Percentiles rank a stretch among this genome's conserved stretches.
phyloP scores from a whole-genome alignment of 2,113 vertebrate genomes.

The Steatornis caripensis region DNA sequence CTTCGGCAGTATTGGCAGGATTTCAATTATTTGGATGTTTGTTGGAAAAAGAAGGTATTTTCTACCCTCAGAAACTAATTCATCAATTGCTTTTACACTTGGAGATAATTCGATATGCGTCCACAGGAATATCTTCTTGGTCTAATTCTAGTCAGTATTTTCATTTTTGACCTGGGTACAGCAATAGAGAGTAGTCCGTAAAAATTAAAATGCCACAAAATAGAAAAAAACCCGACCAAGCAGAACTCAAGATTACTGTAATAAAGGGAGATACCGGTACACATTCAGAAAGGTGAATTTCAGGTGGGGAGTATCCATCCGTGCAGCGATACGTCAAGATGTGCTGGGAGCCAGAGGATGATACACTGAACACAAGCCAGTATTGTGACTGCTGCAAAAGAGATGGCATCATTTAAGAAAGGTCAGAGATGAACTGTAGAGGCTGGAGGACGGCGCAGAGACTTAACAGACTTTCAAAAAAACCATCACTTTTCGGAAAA shows the following conservation, averaged over 20 bases:
- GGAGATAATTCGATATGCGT: background rate
- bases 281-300: background rate
- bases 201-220: background rate
- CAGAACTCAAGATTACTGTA: background rate
- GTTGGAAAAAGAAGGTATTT: background rate
- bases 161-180: background rate
- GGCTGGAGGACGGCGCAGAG: background rate
- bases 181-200: background rate
- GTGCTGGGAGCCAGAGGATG: background rate
- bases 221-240: background rate
- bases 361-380: rapidly evolving
- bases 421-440: background rate
- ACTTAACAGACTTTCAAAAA: background rate
- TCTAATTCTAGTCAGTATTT: background rate
- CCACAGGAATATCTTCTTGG: background rate
- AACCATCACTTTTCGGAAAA: background rate
- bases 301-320: background rate
- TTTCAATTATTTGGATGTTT: background rate
- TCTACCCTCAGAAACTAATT: background rate
- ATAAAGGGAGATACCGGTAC: background rate
- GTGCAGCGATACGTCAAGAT: background rate
- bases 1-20: background rate
- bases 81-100: background rate
- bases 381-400: background rate
- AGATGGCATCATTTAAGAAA: background rate